Evolutionary conservation across 2,113 vertebrate genomes (phyloP), one percentile per base, ranked within the genome.

Genomic region (Tauraco erythrolophus): DNA sequence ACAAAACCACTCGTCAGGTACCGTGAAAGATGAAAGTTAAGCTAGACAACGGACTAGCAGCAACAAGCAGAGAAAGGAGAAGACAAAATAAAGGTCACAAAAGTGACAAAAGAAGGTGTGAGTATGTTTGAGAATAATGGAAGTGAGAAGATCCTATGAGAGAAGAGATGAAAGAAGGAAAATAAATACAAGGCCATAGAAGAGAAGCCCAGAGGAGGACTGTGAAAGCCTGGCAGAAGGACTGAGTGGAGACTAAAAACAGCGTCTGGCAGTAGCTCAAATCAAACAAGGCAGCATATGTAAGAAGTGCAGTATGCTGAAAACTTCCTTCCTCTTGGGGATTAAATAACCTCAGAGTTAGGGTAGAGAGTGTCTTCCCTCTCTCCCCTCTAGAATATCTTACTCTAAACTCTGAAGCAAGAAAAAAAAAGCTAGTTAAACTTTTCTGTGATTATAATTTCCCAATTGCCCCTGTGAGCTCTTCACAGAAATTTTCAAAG

Each of bases 221-320:
- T 91, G 83, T 74, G 71, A 91, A 94, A 97, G 76, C 57, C 77
- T 87, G 53, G 85, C 92, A 96, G 94, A 91, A 96, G 90, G 82
- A 88, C 70, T 58, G 61, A 94, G 79, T 33, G 28, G 35, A 97
- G 69, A 94, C 76, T 93, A 95, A 94, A 97, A 92, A 64, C 91
- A 97, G 94, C 43, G n/a, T 54, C 72, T 95, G 96, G 91, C 92
- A 92, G 80, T 60, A 97, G 68, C 75, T 94, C 95, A 97, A 96
- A 78, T 84, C 87, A 96, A 96, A 90, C 71, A 94, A 93, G 64
- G 83, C 90, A 96, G 72, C 92, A 96, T 89, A 96, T 89, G 92
- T 64, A 93, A 91, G 56, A 81, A 95, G 60, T n/a, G 57, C 56
- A 81, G 72, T 45, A 87, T 41, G 81, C 48, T 71, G 60, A 92